These are phyloP conservation scores for Lerista edwardsae DNA, from an alignment of 2,797 vertebrate genomes.

Conservation along the genomic window DNA sequence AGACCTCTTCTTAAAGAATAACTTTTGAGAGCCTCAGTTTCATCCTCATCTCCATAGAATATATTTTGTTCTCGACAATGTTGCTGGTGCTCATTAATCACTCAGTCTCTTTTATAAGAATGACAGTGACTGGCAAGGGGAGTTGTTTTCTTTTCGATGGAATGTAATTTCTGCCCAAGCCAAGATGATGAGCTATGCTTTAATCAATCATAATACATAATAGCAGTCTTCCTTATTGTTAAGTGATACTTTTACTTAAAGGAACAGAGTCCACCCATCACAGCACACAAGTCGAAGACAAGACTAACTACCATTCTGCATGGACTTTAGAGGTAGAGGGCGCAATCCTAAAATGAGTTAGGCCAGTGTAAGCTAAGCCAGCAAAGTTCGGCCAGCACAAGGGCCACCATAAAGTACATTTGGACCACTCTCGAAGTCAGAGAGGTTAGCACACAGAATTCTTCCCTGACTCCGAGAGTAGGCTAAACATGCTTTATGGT, in stretches of 20 bases:
- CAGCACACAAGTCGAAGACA: neutral
- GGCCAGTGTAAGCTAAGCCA: too few relatives aligned
- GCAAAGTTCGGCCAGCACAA: too few relatives aligned
- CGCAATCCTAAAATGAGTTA: too few relatives aligned
- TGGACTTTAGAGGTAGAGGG: neutral
- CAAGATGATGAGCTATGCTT: constrained; percentile 5
- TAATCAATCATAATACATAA: constrained; percentile 24
- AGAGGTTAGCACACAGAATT: too few relatives aligned
- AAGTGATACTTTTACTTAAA: neutral
- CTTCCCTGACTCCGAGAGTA: too few relatives aligned
- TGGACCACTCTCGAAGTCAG: too few relatives aligned
- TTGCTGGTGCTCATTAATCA: constrained; percentile 21
- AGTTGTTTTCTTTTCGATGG: neutral
- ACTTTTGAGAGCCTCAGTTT: constrained; percentile 7
- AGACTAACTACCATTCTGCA: neutral
- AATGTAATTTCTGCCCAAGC: constrained; percentile 6
- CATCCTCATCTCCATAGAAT: neutral
- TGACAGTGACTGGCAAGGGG: constrained; percentile 7
- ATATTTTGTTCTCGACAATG: neutral
- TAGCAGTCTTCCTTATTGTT: neutral
- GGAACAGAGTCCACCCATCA: neutral
- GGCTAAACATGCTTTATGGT: too few relatives aligned
- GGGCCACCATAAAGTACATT: too few relatives aligned
- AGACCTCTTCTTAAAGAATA: neutral
- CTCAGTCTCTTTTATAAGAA: neutral